Percentiles rank a stretch among this genome's conserved stretches.
Conservation (phyloP, 2,113 vertebrate species). For the Larimichthys polyactis region DNA sequence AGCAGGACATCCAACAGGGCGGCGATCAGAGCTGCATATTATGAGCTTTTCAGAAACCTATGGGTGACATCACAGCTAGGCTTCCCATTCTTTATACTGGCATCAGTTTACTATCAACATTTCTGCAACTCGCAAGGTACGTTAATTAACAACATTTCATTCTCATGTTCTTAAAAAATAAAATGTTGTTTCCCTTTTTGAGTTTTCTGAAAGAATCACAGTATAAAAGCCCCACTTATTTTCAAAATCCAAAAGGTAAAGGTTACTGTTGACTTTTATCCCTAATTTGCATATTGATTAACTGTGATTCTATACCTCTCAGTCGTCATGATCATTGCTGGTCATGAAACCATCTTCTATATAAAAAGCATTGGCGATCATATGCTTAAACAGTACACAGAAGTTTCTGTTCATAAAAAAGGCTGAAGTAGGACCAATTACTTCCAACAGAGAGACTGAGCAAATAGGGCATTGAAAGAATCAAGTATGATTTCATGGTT, state of each 20-base stretch:
- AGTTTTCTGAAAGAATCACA: not conserved
- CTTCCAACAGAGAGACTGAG: not conserved
- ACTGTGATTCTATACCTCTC: not conserved
- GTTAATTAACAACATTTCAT: no score
- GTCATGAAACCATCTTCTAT: not conserved
- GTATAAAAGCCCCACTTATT: not conserved
- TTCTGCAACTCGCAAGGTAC: no score
- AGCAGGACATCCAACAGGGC: no score
- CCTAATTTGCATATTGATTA: not conserved
- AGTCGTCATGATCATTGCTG: not conserved
- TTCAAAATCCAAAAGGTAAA: not conserved
- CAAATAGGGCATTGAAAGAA: not conserved
- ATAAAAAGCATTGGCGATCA: not conserved
- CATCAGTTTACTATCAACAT: no score
- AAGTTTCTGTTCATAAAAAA: conserved; percentile 21
- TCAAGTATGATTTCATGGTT: not conserved
- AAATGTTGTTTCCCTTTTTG: not conserved
- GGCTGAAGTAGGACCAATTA: not conserved
- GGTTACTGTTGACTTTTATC: not conserved
- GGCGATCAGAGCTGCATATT: no score
- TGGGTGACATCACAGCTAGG: no score
- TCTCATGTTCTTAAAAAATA: no score
- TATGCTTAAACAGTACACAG: not conserved
- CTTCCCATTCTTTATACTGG: no score
- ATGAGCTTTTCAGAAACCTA: no score